Evolutionary conservation across 2,797 vertebrate genomes (phyloP).

Genomic region (Coendou prehensilis): DNA sequence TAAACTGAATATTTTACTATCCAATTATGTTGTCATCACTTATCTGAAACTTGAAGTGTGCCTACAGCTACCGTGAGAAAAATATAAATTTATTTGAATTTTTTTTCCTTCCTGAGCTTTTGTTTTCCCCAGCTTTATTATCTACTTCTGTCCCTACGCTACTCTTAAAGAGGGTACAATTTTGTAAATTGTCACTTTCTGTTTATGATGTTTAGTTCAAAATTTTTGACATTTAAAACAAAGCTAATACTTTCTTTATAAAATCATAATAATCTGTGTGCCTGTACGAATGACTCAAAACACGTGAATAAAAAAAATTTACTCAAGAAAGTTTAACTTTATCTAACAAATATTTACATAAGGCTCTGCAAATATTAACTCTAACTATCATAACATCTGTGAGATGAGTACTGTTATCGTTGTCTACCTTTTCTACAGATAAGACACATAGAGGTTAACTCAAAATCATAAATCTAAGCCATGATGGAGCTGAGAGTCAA

Average conservation of each 20-base stretch:
- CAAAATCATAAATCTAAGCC: not conserved
- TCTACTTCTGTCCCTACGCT: not conserved
- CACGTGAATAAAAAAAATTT: not conserved
- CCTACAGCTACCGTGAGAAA: slow-evolving; percentile 37
- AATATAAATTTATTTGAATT: not conserved
- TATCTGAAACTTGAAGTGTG: slow-evolving; percentile 46
- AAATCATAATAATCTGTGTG: not conserved
- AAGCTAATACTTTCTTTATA: not conserved
- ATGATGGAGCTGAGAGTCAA: not conserved
- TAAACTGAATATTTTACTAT: slow-evolving; percentile 42
- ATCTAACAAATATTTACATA: not conserved
- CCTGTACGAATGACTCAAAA: not conserved
- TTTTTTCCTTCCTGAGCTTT: slow-evolving; percentile 8
- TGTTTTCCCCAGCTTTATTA: not conserved
- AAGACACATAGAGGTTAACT: not conserved
- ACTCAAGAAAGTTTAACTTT: slow-evolving; percentile 32
- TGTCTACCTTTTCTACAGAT: not conserved
- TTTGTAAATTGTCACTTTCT: not conserved
- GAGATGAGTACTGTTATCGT: not conserved
- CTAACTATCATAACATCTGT: not conserved
- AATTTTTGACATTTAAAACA: not conserved
- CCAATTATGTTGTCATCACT: slow-evolving; percentile 65
- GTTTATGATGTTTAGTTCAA: not conserved
- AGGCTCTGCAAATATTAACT: not conserved
- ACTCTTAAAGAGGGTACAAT: not conserved